Evolutionary conservation across 30 jellyfish, hydroid and myxozoan species (phyloP).

Genomic region (Rhopilema esculentum): DNA sequence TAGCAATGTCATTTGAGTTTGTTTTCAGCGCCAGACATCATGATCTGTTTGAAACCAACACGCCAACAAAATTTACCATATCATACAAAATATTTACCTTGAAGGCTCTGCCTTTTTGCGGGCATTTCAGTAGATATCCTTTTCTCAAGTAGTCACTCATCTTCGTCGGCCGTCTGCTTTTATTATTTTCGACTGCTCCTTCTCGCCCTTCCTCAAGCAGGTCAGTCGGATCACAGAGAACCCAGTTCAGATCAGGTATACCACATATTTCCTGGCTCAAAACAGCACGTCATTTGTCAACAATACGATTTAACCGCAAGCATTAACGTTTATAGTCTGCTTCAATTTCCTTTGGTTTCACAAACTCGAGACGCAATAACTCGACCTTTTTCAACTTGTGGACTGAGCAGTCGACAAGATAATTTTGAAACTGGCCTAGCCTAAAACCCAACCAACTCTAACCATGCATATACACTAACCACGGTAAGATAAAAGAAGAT

Average conservation of each 20-base stretch:
- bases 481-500: too few species aligned
- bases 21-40: not conserved
- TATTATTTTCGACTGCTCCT: not conserved
- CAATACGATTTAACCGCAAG: conserved; percentile 15
- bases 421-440: not conserved
- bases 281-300: conserved; percentile 45
- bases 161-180: conserved; percentile 10
- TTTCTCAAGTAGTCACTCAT: conserved; percentile 70
- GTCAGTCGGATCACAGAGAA: conserved; percentile 1
- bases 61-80: not conserved
- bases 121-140: conserved; percentile 91
- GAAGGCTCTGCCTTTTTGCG: conserved; percentile 91
- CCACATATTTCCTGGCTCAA: conserved; percentile 69
- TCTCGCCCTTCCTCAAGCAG: not conserved
- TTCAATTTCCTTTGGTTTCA: conserved; percentile 46
- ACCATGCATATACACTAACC: not conserved
- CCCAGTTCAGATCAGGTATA: not conserved
- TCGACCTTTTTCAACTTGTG: not conserved
- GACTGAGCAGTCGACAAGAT: not conserved
- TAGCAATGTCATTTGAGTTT: not conserved
- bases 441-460: not conserved
- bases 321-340: not conserved
- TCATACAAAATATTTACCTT: conserved; percentile 59
- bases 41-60: not conserved
- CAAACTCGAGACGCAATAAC: not conserved